Evolutionary conservation across 2,888 invertebrate genomes (phyloP).

Genomic region (Eustalomyia histrio): DNA sequence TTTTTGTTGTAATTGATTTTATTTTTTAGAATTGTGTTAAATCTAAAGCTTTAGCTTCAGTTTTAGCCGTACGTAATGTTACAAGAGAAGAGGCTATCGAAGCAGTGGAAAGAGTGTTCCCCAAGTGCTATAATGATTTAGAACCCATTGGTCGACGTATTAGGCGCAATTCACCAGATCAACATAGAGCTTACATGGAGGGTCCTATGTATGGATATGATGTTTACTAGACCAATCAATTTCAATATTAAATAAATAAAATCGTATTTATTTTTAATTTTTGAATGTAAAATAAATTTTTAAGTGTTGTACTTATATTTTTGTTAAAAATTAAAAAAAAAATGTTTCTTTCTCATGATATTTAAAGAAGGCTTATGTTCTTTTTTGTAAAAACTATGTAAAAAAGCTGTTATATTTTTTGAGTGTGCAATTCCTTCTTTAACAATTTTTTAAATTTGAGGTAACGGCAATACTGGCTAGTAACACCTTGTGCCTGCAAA

Average conservation of each 20-base stretch:
- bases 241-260: slow-evolving; percentile 79
- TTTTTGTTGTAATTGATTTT: background rate
- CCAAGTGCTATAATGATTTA: slow-evolving; percentile 92
- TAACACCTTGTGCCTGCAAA: too few relatives aligned
- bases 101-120: slow-evolving; percentile 92
- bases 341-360: too few relatives aligned
- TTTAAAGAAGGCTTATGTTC: too few relatives aligned
- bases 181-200: slow-evolving; percentile 87
- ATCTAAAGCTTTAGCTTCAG: slow-evolving; percentile 90
- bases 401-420: too few relatives aligned
- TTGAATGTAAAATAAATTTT: too few relatives aligned
- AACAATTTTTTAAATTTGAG: too few relatives aligned
- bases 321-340: too few relatives aligned
- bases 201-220: slow-evolving; percentile 90
- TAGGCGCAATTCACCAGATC: slow-evolving; percentile 87
- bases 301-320: too few relatives aligned
- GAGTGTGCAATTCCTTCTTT: too few relatives aligned
- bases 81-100: slow-evolving; percentile 85
- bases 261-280: slow-evolving; percentile 77
- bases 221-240: slow-evolving; percentile 71
- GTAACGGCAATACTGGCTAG: too few relatives aligned
- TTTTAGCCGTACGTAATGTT: slow-evolving; percentile 89
- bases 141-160: slow-evolving; percentile 93
- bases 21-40: slow-evolving; percentile 90
- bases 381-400: too few relatives aligned